Conservation (phyloP, 2,888 invertebrate genomes). For the Agrochola lychnidis region DNA sequence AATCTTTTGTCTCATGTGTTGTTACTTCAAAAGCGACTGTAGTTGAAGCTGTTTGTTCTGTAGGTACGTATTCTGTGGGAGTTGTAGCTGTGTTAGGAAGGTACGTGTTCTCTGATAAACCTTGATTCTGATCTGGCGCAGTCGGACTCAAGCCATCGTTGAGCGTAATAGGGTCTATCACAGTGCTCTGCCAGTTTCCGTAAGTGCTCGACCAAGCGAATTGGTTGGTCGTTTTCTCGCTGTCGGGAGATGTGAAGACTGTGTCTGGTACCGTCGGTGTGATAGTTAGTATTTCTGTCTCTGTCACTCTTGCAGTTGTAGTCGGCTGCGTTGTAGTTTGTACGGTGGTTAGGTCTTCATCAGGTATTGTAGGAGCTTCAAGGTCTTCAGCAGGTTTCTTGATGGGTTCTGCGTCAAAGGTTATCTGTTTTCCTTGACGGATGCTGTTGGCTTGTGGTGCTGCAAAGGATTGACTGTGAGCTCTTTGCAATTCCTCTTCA, state of each 20-base stretch:
- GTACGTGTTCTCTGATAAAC: conserved; percentile 76
- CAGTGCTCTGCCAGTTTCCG: conserved; percentile 92
- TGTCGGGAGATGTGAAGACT: conserved; percentile 84
- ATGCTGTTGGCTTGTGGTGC: conserved; percentile 89
- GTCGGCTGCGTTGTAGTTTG: conserved; percentile 78
- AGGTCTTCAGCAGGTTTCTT: conserved; percentile 84
- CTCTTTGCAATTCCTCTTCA: conserved; percentile 92
- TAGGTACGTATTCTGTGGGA: conserved; percentile 75
- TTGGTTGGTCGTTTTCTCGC: conserved; percentile 86
- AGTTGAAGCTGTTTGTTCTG: conserved; percentile 81
- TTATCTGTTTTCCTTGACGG: conserved; percentile 84
- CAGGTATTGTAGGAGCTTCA: conserved; percentile 83
- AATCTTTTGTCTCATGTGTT: conserved; percentile 73
- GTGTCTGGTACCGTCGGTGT: conserved; percentile 74
- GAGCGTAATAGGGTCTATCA: conserved; percentile 93
- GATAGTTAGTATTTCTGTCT: conserved; percentile 76
- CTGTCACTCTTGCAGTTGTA: conserved; percentile 76
- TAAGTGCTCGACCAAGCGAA: conserved; percentile 84
- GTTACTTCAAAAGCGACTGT: conserved; percentile 78
- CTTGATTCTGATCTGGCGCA: conserved; percentile 75
- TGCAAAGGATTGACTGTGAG: conserved; percentile 93
- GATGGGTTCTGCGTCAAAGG: conserved; percentile 73
- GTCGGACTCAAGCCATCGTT: conserved; percentile 92
- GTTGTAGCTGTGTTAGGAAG: conserved; percentile 77
- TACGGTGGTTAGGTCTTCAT: conserved; percentile 76